Conservation (phyloP, 2,888 invertebrate species). For the Ophion ellenae region DNA sequence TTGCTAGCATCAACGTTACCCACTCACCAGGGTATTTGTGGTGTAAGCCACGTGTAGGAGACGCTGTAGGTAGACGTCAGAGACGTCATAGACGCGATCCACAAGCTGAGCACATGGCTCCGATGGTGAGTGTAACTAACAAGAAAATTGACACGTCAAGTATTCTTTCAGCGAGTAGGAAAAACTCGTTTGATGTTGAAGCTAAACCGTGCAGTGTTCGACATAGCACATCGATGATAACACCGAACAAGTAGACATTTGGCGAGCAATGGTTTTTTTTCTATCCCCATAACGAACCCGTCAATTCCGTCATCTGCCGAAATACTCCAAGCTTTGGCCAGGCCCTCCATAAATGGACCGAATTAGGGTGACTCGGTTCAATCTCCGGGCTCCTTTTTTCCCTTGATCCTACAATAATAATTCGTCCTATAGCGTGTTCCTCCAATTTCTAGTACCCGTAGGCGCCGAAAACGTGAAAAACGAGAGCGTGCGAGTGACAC, state of each 20-base stretch:
- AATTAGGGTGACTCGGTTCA: constrained; percentile 56
- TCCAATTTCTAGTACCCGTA: constrained; percentile 30
- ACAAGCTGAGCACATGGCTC: neutral
- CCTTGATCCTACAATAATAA: constrained; percentile 40
- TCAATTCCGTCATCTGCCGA: constrained; percentile 25
- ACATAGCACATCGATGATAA: neutral
- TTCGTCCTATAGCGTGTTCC: constrained; percentile 35
- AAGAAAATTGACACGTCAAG: constrained; percentile 22
- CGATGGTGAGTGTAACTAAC: neutral
- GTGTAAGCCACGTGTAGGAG: constrained; percentile 37
- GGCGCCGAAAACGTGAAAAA: constrained; percentile 28
- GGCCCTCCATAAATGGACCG: constrained; percentile 21
- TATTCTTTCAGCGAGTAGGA: neutral
- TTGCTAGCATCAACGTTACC: constrained; percentile 75
- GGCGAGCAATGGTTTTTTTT: constrained; percentile 41
- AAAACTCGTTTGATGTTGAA: neutral
- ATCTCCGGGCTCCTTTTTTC: constrained; percentile 24
- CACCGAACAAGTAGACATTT: neutral
- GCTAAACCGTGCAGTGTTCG: no score
- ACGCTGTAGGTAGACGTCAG: neutral
- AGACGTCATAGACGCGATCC: constrained; percentile 15
- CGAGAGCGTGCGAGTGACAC: constrained; percentile 52
- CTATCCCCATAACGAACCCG: constrained; percentile 48
- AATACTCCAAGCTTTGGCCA: constrained; percentile 11
- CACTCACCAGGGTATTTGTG: constrained; percentile 44